Evolutionary conservation across 92 coral and sea anemone genomes (phyloP).

Genomic region (Epizoanthus fatuus): DNA sequence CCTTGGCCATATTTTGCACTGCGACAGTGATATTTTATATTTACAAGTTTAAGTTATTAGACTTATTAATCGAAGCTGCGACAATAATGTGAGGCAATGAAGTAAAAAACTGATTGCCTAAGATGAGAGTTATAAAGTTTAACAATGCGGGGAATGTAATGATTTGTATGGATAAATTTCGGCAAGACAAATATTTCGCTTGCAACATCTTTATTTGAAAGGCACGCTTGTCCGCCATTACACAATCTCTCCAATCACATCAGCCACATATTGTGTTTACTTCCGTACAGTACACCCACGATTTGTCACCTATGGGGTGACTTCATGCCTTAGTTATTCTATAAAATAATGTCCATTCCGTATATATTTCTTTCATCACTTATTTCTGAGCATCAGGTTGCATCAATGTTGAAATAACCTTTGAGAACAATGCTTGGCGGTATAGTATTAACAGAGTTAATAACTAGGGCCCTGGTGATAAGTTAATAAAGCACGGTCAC

Average conservation of each 20-base stretch:
- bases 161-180: too few species aligned
- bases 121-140: too few species aligned
- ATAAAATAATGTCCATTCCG: constrained; percentile 7
- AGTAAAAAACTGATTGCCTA: background rate
- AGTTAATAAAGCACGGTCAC: too few species aligned
- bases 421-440: too few species aligned
- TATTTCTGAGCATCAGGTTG: constrained; percentile 13
- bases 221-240: too few species aligned
- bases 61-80: constrained; percentile 2
- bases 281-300: background rate
- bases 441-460: too few species aligned
- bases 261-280: background rate
- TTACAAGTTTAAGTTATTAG: too few species aligned
- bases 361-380: background rate
- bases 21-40: background rate
- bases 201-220: too few species aligned
- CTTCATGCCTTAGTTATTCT: background rate
- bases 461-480: too few species aligned
- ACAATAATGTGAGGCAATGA: background rate
- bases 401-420: background rate
- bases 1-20: background rate
- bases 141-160: too few species aligned
- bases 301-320: background rate
- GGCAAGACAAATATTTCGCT: too few species aligned
- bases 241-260: background rate